Evolutionary conservation across 2,797 vertebrate genomes (phyloP).

Genomic region (Knipowitschia caucasica): DNA sequence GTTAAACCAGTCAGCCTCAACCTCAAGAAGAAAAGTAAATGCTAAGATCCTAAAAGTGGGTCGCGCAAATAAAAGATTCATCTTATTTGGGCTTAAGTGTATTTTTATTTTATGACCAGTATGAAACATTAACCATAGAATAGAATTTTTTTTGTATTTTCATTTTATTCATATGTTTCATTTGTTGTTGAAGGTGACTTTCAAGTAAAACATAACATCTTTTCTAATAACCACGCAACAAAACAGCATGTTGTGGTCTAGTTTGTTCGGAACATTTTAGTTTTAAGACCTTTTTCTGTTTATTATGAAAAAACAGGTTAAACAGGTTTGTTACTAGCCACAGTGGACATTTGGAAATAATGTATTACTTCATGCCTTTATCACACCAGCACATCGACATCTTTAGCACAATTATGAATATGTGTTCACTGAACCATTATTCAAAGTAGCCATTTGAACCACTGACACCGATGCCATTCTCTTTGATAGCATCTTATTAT

Average conservation of each 20-base stretch:
- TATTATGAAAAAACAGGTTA: background rate
- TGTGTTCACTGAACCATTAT: constrained; percentile 8
- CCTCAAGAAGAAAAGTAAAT: background rate
- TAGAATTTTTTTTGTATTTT: no score
- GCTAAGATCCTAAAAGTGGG: background rate
- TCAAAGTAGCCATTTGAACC: background rate
- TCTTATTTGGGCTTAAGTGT: background rate
- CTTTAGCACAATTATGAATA: background rate
- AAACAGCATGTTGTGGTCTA: no score
- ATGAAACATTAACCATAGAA: background rate
- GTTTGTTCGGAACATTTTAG: no score
- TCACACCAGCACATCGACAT: background rate
- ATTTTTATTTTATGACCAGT: background rate
- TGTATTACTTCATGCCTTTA: background rate
- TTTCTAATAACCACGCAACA: no score
- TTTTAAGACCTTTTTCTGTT: no score
- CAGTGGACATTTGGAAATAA: background rate
- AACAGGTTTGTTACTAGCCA: background rate
- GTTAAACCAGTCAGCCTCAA: background rate
- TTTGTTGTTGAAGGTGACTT: no score
- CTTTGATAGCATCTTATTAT: constrained; percentile 1
- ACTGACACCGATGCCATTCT: background rate
- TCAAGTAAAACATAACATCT: no score
- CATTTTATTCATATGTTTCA: no score
- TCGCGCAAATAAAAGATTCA: constrained; percentile 1